phyloP scores from a whole-genome alignment of 1,140 invertebrate species.

The Lordiphosa stackelbergi region DNA sequence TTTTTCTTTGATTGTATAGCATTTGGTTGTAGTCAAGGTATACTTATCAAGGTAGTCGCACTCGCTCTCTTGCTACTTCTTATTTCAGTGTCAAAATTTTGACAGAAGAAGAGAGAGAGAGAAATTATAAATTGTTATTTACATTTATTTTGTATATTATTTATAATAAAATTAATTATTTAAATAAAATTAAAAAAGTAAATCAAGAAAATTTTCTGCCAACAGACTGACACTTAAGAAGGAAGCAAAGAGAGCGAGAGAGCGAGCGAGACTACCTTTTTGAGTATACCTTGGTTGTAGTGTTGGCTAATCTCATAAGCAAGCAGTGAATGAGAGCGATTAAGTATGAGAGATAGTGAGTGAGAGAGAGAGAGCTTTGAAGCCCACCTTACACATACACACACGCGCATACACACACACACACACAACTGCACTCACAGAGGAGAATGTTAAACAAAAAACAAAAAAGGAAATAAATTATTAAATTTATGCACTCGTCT shows the following conservation, averaged over 20 bases:
- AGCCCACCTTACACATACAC: slow-evolving; percentile 60
- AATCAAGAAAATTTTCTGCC: no score
- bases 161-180: no score
- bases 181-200: no score
- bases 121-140: no score
- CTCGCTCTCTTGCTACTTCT: no score
- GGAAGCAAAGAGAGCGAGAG: no score
- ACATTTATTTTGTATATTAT: no score
- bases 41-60: no score
- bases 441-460: slow-evolving; percentile 28
- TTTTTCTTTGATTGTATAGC: slow-evolving; percentile 8
- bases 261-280: no score
- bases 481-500: slow-evolving; percentile 71
- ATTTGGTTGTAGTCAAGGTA: slow-evolving; percentile 17
- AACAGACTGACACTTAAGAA: no score
- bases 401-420: slow-evolving; percentile 30
- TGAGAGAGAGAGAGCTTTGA: slow-evolving; percentile 43
- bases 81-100: no score
- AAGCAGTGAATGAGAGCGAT: slow-evolving; percentile 49
- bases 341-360: neutral
- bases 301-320: slow-evolving; percentile 32
- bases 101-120: no score
- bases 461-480: slow-evolving; percentile 41
- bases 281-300: slow-evolving; percentile 19
- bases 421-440: slow-evolving; percentile 21